Conservation (phyloP, 2,113 vertebrate species). For the Aegithalos caudatus region DNA sequence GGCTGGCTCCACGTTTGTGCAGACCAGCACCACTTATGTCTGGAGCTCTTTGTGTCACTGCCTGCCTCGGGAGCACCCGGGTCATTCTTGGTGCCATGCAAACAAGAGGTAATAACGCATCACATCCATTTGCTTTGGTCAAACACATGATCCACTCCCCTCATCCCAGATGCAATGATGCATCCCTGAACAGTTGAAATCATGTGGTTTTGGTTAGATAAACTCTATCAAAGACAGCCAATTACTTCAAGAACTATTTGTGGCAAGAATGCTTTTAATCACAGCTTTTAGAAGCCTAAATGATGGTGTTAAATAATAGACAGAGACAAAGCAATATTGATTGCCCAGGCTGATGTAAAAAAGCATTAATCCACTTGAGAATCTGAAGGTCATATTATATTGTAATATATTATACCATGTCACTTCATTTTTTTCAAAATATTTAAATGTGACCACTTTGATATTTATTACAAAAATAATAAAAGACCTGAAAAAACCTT, state of each 20-base stretch:
- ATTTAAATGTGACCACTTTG: neutral
- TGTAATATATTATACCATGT: neutral
- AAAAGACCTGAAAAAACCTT: neutral
- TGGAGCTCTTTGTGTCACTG: neutral
- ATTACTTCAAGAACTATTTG: neutral
- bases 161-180: neutral
- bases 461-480: neutral
- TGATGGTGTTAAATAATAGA: neutral
- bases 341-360: neutral
- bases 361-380: neutral
- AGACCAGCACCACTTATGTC: neutral
- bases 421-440: neutral
- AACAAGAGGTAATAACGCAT: neutral
- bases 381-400: neutral
- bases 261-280: constrained; percentile 32
- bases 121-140: neutral
- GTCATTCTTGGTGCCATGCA: neutral
- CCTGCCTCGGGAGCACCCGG: neutral
- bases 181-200: neutral
- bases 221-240: neutral
- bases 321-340: neutral
- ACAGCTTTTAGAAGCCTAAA: constrained; percentile 25
- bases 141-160: neutral
- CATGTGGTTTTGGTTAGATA: neutral
- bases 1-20: neutral